phyloP scores from a whole-genome alignment of 2,888 invertebrate species.

The Cerceris rybyensis region DNA sequence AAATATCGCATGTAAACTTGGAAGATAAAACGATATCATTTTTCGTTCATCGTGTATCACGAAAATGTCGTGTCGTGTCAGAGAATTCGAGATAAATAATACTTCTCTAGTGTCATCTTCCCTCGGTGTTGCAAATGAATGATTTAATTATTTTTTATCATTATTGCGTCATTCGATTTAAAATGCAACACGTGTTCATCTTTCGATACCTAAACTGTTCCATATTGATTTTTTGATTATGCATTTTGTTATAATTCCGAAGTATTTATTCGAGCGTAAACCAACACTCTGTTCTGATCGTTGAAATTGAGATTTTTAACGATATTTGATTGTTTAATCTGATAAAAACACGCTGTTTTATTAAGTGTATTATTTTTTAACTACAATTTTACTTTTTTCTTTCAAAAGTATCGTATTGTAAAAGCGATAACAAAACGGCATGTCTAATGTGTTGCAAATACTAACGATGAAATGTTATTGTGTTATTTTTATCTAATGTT shows the following conservation, averaged over 20 bases:
- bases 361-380: background rate
- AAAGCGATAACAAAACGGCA: background rate
- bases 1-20: background rate
- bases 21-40: background rate
- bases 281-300: no score
- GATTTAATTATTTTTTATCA: slow-evolving; percentile 1
- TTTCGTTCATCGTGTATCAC: background rate
- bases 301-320: no score
- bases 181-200: background rate
- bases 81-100: background rate
- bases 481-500: background rate
- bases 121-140: background rate
- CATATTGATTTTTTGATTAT: background rate
- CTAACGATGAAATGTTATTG: background rate
- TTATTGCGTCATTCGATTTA: slow-evolving; percentile 22
- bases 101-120: background rate
- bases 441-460: background rate
- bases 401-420: background rate
- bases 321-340: no score
- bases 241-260: background rate
- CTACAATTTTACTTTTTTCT: background rate
- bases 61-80: background rate
- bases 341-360: no score
- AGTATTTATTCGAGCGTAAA: no score
- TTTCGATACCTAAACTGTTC: background rate